Conservation (phyloP, 2,797 vertebrate species). For the Lacerta viridis region DNA sequence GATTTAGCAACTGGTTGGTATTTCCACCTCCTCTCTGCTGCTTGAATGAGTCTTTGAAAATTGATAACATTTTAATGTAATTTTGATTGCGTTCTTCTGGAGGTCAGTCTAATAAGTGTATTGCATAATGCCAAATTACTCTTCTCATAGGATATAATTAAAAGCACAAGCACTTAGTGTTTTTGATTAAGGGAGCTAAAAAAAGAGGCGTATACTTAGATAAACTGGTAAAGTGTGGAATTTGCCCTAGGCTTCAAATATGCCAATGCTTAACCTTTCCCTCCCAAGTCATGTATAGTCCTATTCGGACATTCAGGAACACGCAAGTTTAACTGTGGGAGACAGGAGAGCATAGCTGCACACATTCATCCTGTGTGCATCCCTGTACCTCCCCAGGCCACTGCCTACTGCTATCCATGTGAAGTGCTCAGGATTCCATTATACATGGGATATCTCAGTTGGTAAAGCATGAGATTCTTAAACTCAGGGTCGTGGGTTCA, state of each 20-base stretch:
- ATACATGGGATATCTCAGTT: no score
- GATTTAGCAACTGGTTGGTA: conserved; percentile 54
- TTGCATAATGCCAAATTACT: conserved; percentile 61
- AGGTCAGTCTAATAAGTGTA: conserved; percentile 64
- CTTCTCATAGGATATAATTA: conserved; percentile 66
- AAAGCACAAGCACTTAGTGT: conserved; percentile 45
- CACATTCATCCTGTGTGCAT: no score
- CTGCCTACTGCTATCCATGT: no score
- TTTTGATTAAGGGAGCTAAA: conserved; percentile 59
- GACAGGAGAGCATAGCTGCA: neutral
- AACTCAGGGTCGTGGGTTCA: no score
- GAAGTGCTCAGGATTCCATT: no score
- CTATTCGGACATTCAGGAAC: neutral
- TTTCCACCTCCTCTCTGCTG: conserved; percentile 28
- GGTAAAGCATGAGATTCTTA: no score
- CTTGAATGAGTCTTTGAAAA: conserved; percentile 62
- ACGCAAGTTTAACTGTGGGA: neutral
- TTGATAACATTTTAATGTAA: conserved; percentile 55
- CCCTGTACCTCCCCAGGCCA: no score
- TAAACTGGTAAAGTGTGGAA: conserved; percentile 51
- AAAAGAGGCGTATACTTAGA: conserved; percentile 59
- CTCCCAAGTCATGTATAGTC: conserved; percentile 13
- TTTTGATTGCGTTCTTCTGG: conserved; percentile 60
- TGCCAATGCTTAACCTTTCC: conserved; percentile 53
- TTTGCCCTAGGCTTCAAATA: conserved; percentile 28